These are phyloP conservation scores for Peromyscus attwateri DNA, from an alignment of 2,797 vertebrate genomes.

Conservation along the genomic window DNA sequence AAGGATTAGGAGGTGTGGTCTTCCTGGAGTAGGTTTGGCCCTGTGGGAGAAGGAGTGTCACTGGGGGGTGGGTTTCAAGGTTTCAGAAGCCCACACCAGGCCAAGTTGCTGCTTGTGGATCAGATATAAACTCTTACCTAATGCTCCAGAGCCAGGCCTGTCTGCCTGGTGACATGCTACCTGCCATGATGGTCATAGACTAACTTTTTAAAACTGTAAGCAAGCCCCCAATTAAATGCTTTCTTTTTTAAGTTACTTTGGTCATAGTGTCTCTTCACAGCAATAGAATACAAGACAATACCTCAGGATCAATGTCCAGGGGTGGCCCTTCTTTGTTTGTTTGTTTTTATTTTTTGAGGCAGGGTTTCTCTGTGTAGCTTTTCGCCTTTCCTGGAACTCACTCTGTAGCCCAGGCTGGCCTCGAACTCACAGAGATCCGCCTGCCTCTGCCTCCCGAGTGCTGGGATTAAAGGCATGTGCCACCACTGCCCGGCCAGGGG, in stretches of 20 bases:
- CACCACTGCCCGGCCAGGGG: not conserved
- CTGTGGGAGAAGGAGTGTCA: not conserved
- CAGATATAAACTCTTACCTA: not conserved
- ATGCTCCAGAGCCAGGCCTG: not conserved
- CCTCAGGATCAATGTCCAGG: not conserved
- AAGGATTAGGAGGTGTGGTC: not conserved
- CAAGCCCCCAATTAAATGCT: not conserved
- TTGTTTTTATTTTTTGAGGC: too few relatives aligned
- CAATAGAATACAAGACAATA: not conserved
- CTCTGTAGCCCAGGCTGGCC: too few relatives aligned
- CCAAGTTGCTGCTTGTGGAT: not conserved
- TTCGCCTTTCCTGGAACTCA: too few relatives aligned
- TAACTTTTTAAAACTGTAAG: not conserved
- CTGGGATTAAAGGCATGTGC: too few relatives aligned
- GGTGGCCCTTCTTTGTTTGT: too few relatives aligned
- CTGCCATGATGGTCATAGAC: not conserved
- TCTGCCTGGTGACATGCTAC: not conserved
- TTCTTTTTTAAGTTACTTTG: not conserved
- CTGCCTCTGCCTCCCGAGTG: too few relatives aligned
- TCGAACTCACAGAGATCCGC: too few relatives aligned
- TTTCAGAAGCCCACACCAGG: not conserved
- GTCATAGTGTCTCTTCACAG: not conserved
- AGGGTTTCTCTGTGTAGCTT: too few relatives aligned
- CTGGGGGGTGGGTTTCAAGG: not conserved
- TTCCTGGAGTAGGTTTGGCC: not conserved